Conservation (phyloP, 1,140 invertebrate species). For the Halictus rubicundus region DNA sequence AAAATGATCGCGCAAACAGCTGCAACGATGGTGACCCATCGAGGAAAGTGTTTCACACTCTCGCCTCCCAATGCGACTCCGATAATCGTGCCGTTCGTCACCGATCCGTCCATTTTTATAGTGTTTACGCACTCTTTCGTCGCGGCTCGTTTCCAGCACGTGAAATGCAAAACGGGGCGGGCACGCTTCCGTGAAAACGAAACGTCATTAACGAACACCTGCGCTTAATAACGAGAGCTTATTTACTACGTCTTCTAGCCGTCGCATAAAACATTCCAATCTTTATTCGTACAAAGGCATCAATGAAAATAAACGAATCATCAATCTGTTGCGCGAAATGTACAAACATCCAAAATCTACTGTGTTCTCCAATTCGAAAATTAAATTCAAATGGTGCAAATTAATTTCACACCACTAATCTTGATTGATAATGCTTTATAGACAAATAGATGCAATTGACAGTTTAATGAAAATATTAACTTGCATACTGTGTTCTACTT, state of each 20-base stretch:
- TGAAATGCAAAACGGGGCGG: constrained; percentile 1
- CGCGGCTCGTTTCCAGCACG: constrained; percentile 1
- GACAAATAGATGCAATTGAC: too few species aligned
- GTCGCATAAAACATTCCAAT: background rate
- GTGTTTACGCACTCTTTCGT: constrained; percentile 12
- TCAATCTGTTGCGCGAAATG: too few species aligned
- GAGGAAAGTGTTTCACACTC: constrained; percentile 78
- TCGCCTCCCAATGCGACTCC: constrained; percentile 35
- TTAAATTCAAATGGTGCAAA: too few species aligned
- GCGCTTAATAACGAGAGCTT: background rate
- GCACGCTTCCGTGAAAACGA: background rate
- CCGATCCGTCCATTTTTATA: constrained; percentile 46
- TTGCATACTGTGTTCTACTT: too few species aligned
- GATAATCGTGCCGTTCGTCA: constrained; percentile 53
- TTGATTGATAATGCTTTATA: too few species aligned
- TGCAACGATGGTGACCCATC: constrained; percentile 87
- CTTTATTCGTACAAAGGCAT: background rate
- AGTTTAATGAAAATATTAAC: too few species aligned
- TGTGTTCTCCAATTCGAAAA: too few species aligned
- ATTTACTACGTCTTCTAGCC: background rate
- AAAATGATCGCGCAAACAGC: constrained; percentile 89
- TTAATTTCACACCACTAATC: too few species aligned
- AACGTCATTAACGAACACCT: constrained; percentile 14
- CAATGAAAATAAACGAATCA: background rate
- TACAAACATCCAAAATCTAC: too few species aligned